Conservation (phyloP, 2,888 invertebrate species). For the Merodon equestris region DNA sequence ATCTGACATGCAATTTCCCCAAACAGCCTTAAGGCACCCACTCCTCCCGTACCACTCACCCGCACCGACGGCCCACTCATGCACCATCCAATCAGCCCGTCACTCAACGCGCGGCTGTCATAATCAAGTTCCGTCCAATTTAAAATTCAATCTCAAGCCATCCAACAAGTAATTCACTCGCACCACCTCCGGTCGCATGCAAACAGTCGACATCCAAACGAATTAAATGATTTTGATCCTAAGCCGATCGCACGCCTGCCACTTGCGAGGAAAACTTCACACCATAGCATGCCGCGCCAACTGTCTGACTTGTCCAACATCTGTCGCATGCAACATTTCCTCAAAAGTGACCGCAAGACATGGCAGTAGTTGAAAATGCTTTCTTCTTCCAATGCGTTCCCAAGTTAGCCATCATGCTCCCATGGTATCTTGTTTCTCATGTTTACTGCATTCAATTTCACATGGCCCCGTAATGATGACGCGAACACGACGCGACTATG, state of each 20-base stretch:
- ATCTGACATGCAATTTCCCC: too few relatives aligned
- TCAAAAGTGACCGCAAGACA: constrained; percentile 52
- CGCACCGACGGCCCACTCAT: too few relatives aligned
- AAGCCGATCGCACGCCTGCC: constrained; percentile 44
- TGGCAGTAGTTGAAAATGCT: constrained; percentile 11
- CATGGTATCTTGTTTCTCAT: constrained; percentile 53
- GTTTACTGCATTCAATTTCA: constrained; percentile 2
- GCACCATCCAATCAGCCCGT: too few relatives aligned
- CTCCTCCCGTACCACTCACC: too few relatives aligned
- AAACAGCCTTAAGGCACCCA: too few relatives aligned
- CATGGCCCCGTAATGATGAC: constrained; percentile 59
- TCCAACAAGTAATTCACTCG: too few relatives aligned
- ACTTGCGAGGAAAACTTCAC: constrained; percentile 50
- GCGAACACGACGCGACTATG: constrained; percentile 32
- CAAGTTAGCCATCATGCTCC: constrained; percentile 52
- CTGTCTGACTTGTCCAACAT: constrained; percentile 10
- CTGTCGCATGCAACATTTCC: constrained; percentile 49
- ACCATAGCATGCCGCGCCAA: constrained; percentile 3
- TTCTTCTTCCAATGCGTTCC: constrained; percentile 43
- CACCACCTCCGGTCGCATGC: constrained; percentile 11
- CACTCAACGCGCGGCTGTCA: constrained; percentile 41
- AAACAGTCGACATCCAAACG: constrained; percentile 32
- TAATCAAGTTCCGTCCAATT: constrained; percentile 43
- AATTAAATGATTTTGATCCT: constrained; percentile 56
- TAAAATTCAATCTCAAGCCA: constrained; percentile 23